Conservation (phyloP, 2,888 invertebrate species). For the Taphrorychus bicolor region DNA sequence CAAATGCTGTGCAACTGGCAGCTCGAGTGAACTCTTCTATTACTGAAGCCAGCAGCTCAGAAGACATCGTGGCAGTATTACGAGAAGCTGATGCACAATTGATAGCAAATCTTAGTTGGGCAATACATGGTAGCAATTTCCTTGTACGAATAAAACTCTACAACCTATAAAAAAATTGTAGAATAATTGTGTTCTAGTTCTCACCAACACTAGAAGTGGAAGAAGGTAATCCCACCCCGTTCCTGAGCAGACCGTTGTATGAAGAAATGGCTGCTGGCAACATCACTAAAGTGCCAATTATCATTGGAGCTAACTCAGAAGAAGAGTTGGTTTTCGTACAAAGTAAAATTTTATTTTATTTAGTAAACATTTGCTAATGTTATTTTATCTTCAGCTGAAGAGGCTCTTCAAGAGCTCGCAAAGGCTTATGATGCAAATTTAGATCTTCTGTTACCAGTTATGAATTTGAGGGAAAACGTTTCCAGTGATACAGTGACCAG, state of each 20-base stretch:
- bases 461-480: slow-evolving; percentile 28
- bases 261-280: slow-evolving; percentile 38
- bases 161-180: no score
- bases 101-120: slow-evolving; percentile 7
- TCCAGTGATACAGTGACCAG: neutral
- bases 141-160: neutral
- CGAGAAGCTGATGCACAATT: slow-evolving; percentile 29
- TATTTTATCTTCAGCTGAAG: slow-evolving; percentile 18
- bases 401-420: slow-evolving; percentile 2
- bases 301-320: slow-evolving; percentile 44
- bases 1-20: slow-evolving; percentile 38
- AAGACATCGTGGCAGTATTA: slow-evolving; percentile 13
- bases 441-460: slow-evolving; percentile 32
- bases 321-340: slow-evolving; percentile 30
- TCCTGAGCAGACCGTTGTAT: slow-evolving; percentile 41
- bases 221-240: slow-evolving; percentile 31
- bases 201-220: slow-evolving; percentile 41
- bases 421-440: slow-evolving; percentile 33
- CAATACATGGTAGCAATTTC: neutral
- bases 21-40: slow-evolving; percentile 21
- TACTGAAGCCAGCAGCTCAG: slow-evolving; percentile 14
- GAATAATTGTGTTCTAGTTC: slow-evolving; percentile 22
- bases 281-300: slow-evolving; percentile 40
- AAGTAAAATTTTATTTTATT: no score
- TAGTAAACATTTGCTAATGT: no score